Percentiles rank a stretch among this genome's conserved stretches.
Conservation (phyloP, 2,797 vertebrate species). For the Schizopygopsis malacanthus region DNA sequence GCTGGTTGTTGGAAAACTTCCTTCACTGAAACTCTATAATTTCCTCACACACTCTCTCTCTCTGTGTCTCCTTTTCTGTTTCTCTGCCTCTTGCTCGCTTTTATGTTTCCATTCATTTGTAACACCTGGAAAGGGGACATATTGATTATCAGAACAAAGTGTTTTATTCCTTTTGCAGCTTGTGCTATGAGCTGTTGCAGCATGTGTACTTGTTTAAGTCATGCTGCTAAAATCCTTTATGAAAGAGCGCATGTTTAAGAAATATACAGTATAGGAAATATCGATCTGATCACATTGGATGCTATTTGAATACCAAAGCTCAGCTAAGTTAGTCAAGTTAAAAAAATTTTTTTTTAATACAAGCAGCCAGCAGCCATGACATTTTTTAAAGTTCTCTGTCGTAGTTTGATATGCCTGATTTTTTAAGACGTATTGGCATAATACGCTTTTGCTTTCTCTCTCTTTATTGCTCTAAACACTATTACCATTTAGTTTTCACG, state of each 20-base stretch:
- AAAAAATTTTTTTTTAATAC: no score
- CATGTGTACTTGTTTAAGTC: neutral
- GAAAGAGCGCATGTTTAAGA: neutral
- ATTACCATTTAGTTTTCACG: neutral
- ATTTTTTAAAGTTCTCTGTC: no score
- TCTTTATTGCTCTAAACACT: neutral
- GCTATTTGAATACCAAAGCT: neutral
- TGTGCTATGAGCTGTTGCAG: neutral
- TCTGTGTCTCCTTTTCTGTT: conserved; percentile 1
- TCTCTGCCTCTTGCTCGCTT: conserved; percentile 6
- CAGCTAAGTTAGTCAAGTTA: no score
- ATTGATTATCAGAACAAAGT: conserved; percentile 16
- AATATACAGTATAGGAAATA: no score
- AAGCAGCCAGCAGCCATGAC: no score
- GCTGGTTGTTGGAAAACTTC: conserved; percentile 74
- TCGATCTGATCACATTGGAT: neutral
- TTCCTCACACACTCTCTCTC: conserved; percentile 63
- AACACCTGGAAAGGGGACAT: conserved; percentile 46
- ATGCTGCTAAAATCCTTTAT: neutral
- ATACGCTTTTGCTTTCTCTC: neutral
- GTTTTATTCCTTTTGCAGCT: neutral
- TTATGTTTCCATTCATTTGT: conserved; percentile 3
- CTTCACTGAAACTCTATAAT: conserved; percentile 72
- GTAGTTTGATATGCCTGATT: neutral
- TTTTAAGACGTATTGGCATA: neutral